phyloP scores from a whole-genome alignment of 2,797 vertebrate species.

The Erpetoichthys calabaricus region DNA sequence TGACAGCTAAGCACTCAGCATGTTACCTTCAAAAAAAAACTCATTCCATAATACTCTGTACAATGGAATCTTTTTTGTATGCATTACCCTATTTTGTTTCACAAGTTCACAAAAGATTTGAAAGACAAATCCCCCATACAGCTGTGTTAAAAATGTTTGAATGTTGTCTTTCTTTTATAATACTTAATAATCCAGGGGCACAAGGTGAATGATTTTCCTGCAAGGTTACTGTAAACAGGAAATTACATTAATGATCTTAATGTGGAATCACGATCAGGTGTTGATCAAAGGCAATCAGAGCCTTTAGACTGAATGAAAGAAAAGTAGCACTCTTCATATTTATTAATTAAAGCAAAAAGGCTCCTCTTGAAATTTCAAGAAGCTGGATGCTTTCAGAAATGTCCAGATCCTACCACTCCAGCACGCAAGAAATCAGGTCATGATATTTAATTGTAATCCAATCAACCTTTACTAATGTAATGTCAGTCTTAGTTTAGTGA shows the following conservation, averaged over 20 bases:
- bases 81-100: slow-evolving; percentile 2
- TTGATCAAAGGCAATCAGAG: too few relatives aligned
- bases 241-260: slow-evolving; percentile 24
- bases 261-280: neutral
- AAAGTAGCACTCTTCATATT: too few relatives aligned
- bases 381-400: neutral
- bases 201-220: slow-evolving; percentile 23
- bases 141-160: slow-evolving; percentile 14
- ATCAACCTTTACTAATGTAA: slow-evolving; percentile 60
- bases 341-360: neutral
- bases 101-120: slow-evolving; percentile 3
- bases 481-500: slow-evolving; percentile 62
- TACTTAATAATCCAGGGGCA: slow-evolving; percentile 19
- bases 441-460: slow-evolving; percentile 61
- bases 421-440: slow-evolving; percentile 54
- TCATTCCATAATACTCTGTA: slow-evolving; percentile 23
- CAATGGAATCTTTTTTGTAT: slow-evolving; percentile 21
- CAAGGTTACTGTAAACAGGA: slow-evolving; percentile 32
- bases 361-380: neutral
- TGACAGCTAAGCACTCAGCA: slow-evolving; percentile 31
- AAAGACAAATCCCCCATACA: slow-evolving; percentile 23
- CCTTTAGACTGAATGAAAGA: too few relatives aligned
- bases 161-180: slow-evolving; percentile 40
- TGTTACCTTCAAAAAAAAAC: slow-evolving; percentile 23
- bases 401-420: slow-evolving; percentile 22